Evolutionary conservation across 2,888 invertebrate genomes (phyloP), one percentile per base, ranked within the genome.

Genomic region (Masnerella sp.): DNA sequence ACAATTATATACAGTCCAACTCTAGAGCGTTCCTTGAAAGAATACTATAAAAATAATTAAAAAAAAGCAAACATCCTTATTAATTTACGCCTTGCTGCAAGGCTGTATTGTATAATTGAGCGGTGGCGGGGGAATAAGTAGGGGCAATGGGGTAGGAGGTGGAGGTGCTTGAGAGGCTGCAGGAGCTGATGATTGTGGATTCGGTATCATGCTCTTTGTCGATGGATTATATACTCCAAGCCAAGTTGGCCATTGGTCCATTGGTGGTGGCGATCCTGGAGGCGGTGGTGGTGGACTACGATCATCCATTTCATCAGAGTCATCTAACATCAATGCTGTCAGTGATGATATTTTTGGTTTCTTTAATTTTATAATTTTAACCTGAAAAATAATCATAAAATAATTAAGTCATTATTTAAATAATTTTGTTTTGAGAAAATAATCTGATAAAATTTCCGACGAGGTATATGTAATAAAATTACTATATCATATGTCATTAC

Each of bases 281-380:
- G 91, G 91, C 1, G 91, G 91, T 0, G 91, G 90, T 0, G 91
- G 91, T 8, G 91, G 91, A 4, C 90, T 89, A 42, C 89, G 85
- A 77, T 88, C 88, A 74, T 91, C 90, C 47, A 89, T 86, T 18
- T 89, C 88, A 32, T 89, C 89, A 14, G 89, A 89, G 51, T 89
- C 89, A 17, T 89, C 89, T 61, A 87, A 82, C 80, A 87, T 83
- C 76, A 84, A 79, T 1, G 85, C 81, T 11, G 86, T 83, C 17
- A 85, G 73, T 11, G 87, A 85, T 9, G 84, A 80, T 45, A 85
- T 83, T 20, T 88, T 84, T 4, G 87, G 85, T 74, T 87, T 86
- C 42, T 87, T 87, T 64, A 87, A 42, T 52, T 86, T 87, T 12
- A 89, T 88, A 43, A 89, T 88, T 75, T 89, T 89, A 12, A 89